phyloP scores from a whole-genome alignment of 2,888 invertebrate species.

The Plagiodera versicolora region DNA sequence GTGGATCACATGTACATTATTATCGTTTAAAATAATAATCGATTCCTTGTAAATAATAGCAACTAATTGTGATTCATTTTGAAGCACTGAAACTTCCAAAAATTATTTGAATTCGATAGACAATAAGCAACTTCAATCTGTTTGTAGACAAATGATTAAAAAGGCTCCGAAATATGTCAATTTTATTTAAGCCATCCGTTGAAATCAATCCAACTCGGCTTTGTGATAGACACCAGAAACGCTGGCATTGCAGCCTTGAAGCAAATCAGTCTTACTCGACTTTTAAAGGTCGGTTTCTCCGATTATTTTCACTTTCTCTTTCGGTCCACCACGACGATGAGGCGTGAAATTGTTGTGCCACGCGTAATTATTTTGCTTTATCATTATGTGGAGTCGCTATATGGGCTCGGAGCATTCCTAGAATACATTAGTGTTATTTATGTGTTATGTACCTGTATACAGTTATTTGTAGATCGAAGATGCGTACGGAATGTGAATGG shows the following conservation, averaged over 20 bases:
- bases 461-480: conserved; percentile 18
- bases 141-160: no score
- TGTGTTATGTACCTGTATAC: not conserved
- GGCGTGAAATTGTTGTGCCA: conserved; percentile 28
- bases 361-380: conserved; percentile 22
- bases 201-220: no score
- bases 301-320: conserved; percentile 29
- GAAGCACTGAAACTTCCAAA: no score
- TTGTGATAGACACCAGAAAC: conserved; percentile 11
- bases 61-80: no score
- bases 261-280: conserved; percentile 17
- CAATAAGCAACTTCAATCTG: no score
- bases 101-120: no score
- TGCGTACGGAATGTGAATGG: conserved; percentile 11
- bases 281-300: conserved; percentile 23
- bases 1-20: no score
- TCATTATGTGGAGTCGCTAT: conserved; percentile 14
- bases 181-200: no score
- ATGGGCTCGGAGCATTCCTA: conserved; percentile 11
- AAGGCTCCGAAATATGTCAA: no score
- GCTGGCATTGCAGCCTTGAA: conserved; percentile 25
- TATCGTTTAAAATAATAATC: no score
- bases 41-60: no score
- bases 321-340: conserved; percentile 22
- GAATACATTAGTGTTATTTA: conserved; percentile 12